Conservation (phyloP, 2,797 vertebrate genomes). For the Enteromius thamalakanensis region DNA sequence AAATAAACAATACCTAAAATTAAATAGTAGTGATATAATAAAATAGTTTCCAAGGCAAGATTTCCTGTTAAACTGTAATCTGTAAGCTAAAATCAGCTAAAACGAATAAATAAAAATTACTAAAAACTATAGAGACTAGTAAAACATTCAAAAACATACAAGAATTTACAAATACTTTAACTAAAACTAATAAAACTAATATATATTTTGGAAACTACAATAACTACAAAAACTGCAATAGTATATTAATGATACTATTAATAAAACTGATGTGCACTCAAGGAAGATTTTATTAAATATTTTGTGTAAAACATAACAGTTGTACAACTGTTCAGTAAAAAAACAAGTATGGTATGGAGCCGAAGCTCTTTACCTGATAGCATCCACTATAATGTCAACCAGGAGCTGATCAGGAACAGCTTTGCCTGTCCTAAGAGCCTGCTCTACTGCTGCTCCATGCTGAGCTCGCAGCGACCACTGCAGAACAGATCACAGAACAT, state of each 20-base stretch:
- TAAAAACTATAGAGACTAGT: not conserved
- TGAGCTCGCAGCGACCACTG: conserved; percentile 78
- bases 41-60: not conserved
- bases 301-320: not conserved
- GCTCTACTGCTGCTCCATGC: conserved; percentile 76
- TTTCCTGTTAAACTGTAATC: not conserved
- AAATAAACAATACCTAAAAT: not conserved
- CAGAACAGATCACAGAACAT: conserved; percentile 20
- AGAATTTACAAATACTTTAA: not conserved
- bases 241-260: not conserved
- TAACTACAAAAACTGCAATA: not conserved
- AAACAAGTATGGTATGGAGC: not conserved
- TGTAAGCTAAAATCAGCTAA: not conserved
- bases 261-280: not conserved
- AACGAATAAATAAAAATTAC: not conserved
- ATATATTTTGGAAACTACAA: not conserved
- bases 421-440: conserved; percentile 79
- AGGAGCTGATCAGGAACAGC: conserved; percentile 80
- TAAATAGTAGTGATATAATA: not conserved
- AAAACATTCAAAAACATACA: not conserved
- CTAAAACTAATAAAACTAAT: not conserved
- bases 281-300: not conserved
- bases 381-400: conserved; percentile 82
- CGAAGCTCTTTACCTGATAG: conserved; percentile 78
- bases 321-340: not conserved